Base-by-base conservation (phyloP, 2,888 invertebrate genomes). In the Deilephila porcellus region DNA sequence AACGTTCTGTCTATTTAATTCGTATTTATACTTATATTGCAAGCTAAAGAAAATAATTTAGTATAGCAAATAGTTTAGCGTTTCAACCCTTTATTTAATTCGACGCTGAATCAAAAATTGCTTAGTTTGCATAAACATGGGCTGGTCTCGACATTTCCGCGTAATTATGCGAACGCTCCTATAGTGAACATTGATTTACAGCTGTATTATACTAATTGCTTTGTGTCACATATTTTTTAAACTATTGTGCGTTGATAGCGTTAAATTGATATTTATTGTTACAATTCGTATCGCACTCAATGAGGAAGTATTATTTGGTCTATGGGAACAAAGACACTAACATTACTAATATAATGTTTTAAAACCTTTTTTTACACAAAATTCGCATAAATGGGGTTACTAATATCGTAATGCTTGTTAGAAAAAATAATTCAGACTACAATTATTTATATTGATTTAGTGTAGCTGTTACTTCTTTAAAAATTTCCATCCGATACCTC, bases 41-140 rank as follows among this genome's bases (percentile, higher is more conserved):
- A n/a, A n/a, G 56, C 5, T 56, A n/a, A 19, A 0, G 7, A 56
- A 56, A 56, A 5, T 3, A n/a, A 19, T 56, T 56, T n/a, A 6
- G 6, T 5, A 2, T 6, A 19, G 4, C 7, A 52, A 67, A 67
- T 25, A 67, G 45, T 52, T 25, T 6, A 25, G 25, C 17, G 67
- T 45, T 67, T 67, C 14, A 25, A 81, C 86, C 91, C 88, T 84
- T 82, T 73, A 86, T 86, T 84, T 82, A 72, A 86, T 86, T 86
- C 81, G 88, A 88, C 86, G 86, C 79, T 86, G 87, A 88, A 85
- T 83, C 80, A 76, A 80, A 84, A 84, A 80, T 74, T 76, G 74
- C 77, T 79, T 84, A 83, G 85, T 94, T 94, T 86, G 92, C 94
- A 94, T 94, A 93, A 92, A 93, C 91, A 92, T 88, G 93, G 93